Percentiles rank a stretch among this genome's conserved stretches.
phyloP scores from a whole-genome alignment of 2,797 vertebrate genomes.

The Phalanger gymnotis region DNA sequence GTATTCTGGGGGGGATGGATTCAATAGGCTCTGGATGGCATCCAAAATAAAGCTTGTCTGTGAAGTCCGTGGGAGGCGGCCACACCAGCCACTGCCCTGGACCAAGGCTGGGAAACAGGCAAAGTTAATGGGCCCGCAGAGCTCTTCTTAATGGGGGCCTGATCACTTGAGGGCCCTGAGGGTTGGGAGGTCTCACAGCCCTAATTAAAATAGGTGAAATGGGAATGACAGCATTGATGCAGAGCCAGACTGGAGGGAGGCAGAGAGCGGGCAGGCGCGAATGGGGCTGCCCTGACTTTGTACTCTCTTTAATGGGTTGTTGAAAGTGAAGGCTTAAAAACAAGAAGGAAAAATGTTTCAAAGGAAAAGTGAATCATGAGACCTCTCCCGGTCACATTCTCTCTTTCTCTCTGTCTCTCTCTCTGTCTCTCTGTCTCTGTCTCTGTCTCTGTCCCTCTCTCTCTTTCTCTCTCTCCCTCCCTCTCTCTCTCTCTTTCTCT shows the following conservation, averaged over 20 bases:
- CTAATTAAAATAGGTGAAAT: constrained; percentile 72
- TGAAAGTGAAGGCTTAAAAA: constrained; percentile 47
- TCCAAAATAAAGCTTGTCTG: neutral
- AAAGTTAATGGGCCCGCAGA: constrained; percentile 45
- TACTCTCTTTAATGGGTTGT: constrained; percentile 27
- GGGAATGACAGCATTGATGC: constrained; percentile 60
- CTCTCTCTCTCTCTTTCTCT: neutral
- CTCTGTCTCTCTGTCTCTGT: neutral
- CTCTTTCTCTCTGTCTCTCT: neutral
- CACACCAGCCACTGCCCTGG: neutral
- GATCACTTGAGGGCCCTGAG: constrained; percentile 26
- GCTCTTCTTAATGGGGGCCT: constrained; percentile 60
- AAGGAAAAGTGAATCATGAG: constrained; percentile 22
- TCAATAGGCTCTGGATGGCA: neutral
- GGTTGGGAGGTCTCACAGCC: constrained; percentile 37
- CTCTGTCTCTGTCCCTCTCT: neutral
- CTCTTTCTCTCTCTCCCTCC: too few relatives aligned
- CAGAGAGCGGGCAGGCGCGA: constrained; percentile 19
- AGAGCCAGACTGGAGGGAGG: neutral
- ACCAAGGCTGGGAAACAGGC: constrained; percentile 35
- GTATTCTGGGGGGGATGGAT: neutral
- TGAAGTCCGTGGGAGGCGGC: constrained; percentile 15
- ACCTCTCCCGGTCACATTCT: neutral
- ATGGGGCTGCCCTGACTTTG: constrained; percentile 43
- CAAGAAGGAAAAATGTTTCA: constrained; percentile 6